Conservation (phyloP, 2,888 invertebrate species). For the Ischnura elegans region DNA sequence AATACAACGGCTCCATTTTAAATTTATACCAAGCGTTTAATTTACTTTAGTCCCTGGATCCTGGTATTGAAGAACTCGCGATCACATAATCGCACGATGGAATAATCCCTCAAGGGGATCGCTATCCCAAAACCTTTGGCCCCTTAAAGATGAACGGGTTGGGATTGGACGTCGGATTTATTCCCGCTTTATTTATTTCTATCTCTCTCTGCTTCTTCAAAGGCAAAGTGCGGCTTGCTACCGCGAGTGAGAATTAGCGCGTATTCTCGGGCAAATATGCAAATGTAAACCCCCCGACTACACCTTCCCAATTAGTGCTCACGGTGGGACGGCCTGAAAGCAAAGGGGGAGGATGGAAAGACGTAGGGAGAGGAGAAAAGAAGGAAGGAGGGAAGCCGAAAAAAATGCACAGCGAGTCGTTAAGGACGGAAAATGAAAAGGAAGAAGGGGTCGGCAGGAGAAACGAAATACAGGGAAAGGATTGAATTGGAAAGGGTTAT, state of each 20-base stretch:
- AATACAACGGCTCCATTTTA: too few species aligned
- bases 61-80: too few species aligned
- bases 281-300: constrained; percentile 35
- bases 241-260: constrained; percentile 30
- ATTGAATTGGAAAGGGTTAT: neutral
- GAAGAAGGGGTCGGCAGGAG: neutral
- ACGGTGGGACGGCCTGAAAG: too few species aligned
- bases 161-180: too few species aligned
- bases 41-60: too few species aligned
- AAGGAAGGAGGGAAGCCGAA: neutral
- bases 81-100: too few species aligned
- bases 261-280: constrained; percentile 23
- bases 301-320: constrained; percentile 14
- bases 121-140: neutral
- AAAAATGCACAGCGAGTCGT: neutral
- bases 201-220: neutral
- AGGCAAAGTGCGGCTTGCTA: neutral
- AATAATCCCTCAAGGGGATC: too few species aligned
- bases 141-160: neutral
- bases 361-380: neutral
- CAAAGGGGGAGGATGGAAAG: neutral
- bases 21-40: too few species aligned
- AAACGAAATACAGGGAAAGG: neutral
- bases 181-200: too few species aligned
- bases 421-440: neutral